Base-by-base conservation (phyloP, 2,797 vertebrate species). In the Bovichtus variegatus region DNA sequence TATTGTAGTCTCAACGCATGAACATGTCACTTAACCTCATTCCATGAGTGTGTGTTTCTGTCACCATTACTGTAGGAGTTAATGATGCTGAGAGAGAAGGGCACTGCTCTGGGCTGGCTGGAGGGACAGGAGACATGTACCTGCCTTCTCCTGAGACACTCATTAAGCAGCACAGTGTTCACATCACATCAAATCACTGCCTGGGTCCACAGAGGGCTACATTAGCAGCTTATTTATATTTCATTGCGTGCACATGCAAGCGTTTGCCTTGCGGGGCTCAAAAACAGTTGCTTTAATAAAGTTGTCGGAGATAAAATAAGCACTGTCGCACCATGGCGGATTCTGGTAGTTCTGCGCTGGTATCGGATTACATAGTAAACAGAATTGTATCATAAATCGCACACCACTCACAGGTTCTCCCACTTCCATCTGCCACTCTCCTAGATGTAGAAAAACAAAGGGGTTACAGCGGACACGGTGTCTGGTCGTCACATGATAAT, bases 81-180 rank as follows among this genome's bases (percentile, higher is more conserved):
- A 94, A 94, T 88, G 87, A 89, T 85, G 89, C 88, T 89, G 89
- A 87, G 88, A 90, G 80, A 83, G 84, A 82, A 89, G 86, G 82
- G 78, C 74, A 71, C 21, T 55, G 86, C 90, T 93, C 78, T 50
- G 72, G 77, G 84, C 74, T 66, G 83, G 82, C 85, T 89, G 78
- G 75, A 87, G 87, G 89, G 91, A 92, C 80, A 85, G 82, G 65
- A 76, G 85, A 91, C 85, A 83, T 70, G 76, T 89, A 88, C 89
- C 89, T 92, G 88, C 80, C 81, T 85, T 88, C 89, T 94, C 88
- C 67, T 68, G 88, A 92, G 91, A 93, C 80, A 38, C 82, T 92
- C 86, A 92, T 94, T 93, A 93, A 80, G 86, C 87, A 84, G 83
- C 76, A 49, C 80, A 72, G 73, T 47, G 72, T 63, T 83, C 80